Evolutionary conservation across 2,888 invertebrate species (phyloP).

Genomic region (Nasonia oneida): DNA sequence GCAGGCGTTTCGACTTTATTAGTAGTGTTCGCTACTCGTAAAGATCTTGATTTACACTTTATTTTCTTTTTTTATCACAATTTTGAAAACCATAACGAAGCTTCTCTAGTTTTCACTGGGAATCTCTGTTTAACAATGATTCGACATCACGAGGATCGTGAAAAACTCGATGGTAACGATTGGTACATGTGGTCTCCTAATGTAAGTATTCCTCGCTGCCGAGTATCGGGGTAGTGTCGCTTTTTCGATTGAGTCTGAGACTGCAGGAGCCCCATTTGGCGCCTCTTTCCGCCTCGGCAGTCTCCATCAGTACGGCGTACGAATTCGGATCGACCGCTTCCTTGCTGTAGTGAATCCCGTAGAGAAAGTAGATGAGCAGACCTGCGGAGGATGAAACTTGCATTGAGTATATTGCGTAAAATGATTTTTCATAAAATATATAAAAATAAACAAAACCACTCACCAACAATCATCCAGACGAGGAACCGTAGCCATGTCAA

Average conservation of each 20-base stretch:
- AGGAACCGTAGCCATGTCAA: slow-evolving; percentile 92
- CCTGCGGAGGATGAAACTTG: slow-evolving; percentile 41
- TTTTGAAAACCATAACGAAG: slow-evolving; percentile 18
- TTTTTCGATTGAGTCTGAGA: slow-evolving; percentile 71
- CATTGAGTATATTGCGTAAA: background rate
- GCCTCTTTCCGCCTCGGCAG: slow-evolving; percentile 82
- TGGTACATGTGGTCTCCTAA: background rate
- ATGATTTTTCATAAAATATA: background rate
- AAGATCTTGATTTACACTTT: background rate
- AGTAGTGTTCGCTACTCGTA: background rate
- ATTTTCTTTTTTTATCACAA: slow-evolving; percentile 34
- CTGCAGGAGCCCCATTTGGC: slow-evolving; percentile 82
- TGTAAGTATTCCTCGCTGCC: slow-evolving; percentile 62
- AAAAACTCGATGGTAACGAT: no score
- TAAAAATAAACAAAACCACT: slow-evolving; percentile 65
- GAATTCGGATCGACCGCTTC: slow-evolving; percentile 84
- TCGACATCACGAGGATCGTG: background rate
- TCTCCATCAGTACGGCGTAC: slow-evolving; percentile 85
- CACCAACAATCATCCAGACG: slow-evolving; percentile 92
- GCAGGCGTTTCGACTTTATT: slow-evolving; percentile 10
- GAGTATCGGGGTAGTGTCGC: slow-evolving; percentile 75
- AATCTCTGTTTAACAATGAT: slow-evolving; percentile 2
- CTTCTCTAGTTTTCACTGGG: slow-evolving; percentile 2
- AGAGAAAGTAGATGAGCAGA: slow-evolving; percentile 86
- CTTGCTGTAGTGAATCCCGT: slow-evolving; percentile 92